These are phyloP conservation scores for Pterophyllum scalare DNA, from an alignment of 2,113 vertebrate genomes.

Conservation along the genomic window DNA sequence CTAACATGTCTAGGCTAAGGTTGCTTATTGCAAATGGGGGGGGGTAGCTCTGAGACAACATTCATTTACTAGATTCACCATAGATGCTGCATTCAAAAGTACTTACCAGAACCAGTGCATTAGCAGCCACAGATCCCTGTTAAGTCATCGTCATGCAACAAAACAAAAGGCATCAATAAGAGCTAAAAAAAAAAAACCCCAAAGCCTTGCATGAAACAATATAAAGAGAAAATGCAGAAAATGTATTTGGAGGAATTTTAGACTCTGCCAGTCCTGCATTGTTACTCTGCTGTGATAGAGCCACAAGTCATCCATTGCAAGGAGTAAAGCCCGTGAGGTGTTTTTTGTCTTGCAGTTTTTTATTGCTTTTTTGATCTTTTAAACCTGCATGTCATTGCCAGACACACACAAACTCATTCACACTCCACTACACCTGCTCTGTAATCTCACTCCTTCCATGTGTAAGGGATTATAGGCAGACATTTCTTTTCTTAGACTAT, in stretches of 20 bases:
- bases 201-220: not conserved
- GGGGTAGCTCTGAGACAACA: not conserved
- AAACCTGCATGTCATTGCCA: constrained; percentile 49
- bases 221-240: constrained; percentile 1
- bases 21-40: not conserved
- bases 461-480: constrained; percentile 63
- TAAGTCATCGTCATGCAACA: not conserved
- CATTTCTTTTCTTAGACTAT: constrained; percentile 58
- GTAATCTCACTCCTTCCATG: constrained; percentile 60
- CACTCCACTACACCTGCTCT: constrained; percentile 56
- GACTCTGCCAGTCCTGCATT: constrained; percentile 3
- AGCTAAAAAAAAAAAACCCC: not conserved
- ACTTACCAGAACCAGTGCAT: not conserved
- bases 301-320: not conserved
- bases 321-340: constrained; percentile 20
- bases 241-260: not conserved
- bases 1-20: not conserved
- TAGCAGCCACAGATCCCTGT: not conserved
- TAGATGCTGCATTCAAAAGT: constrained; percentile 11
- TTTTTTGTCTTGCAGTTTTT: constrained; percentile 40
- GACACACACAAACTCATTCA: constrained; percentile 57
- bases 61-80: constrained; percentile 6
- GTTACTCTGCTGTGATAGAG: constrained; percentile 10
- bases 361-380: constrained; percentile 54
- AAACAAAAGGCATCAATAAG: constrained; percentile 2